phyloP scores from a whole-genome alignment of 2,797 vertebrate species.

The Neomorphus geoffroyi region DNA sequence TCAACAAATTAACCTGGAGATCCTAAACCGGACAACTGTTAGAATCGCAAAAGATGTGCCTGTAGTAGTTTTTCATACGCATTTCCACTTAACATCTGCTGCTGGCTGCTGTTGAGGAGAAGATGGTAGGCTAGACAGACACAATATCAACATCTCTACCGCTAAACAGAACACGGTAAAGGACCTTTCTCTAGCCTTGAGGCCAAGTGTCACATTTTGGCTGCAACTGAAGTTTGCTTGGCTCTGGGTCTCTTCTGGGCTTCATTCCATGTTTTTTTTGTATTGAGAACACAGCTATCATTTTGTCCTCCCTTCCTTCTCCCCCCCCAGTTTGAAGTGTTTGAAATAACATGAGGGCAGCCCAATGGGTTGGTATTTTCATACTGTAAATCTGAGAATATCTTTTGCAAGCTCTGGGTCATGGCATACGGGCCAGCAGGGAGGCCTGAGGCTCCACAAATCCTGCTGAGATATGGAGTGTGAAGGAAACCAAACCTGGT shows the following conservation, averaged over 20 bases:
- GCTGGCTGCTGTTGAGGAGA: neutral
- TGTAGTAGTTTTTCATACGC: neutral
- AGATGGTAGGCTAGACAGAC: neutral
- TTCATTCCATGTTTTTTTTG: neutral
- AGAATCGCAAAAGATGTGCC: neutral
- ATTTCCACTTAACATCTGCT: neutral
- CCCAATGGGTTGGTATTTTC: neutral
- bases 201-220: neutral
- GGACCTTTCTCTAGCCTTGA: neutral
- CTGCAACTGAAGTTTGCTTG: neutral
- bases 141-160: neutral
- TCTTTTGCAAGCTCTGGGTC: neutral
- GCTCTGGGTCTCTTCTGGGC: neutral
- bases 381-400: neutral
- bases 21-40: neutral
- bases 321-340: neutral
- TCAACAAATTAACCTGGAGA: neutral
- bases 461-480: neutral
- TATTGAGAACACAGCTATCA: neutral
- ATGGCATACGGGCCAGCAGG: neutral
- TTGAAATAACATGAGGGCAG: neutral
- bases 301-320: neutral
- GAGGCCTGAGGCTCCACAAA: neutral
- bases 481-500: neutral
- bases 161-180: neutral